phyloP scores from a whole-genome alignment of 2,888 invertebrate genomes.

The Parnassius smintheus region DNA sequence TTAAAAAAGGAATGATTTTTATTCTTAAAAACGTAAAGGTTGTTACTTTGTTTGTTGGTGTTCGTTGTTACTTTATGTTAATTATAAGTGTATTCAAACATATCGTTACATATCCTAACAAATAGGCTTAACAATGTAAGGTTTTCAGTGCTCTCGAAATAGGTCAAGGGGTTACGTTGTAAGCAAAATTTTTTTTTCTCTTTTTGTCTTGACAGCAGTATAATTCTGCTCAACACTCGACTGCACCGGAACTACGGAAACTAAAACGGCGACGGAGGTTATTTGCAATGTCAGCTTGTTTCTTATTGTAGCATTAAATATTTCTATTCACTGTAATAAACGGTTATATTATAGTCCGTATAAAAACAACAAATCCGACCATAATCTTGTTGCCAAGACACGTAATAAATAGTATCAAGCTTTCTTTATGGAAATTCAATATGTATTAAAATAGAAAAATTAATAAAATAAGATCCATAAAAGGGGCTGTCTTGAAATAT shows the following conservation, averaged over 20 bases:
- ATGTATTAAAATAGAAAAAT: too few species aligned
- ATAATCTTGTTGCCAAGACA: not conserved
- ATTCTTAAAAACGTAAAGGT: too few species aligned
- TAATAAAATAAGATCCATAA: too few species aligned
- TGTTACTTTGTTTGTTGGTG: too few species aligned
- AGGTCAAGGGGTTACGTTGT: slow-evolving; percentile 14
- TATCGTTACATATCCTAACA: too few species aligned
- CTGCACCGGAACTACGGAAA: slow-evolving; percentile 11
- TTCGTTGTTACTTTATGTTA: too few species aligned
- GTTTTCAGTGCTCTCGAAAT: not conserved
- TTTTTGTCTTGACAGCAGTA: slow-evolving; percentile 3
- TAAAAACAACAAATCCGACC: not conserved
- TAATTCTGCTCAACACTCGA: slow-evolving; percentile 2
- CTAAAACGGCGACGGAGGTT: slow-evolving; percentile 11
- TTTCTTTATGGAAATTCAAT: too few species aligned
- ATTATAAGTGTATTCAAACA: too few species aligned
- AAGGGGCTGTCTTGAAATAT: too few species aligned
- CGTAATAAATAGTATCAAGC: too few species aligned
- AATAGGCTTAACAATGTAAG: too few species aligned
- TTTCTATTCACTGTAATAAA: not conserved
- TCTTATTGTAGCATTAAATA: not conserved
- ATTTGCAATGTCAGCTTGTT: slow-evolving; percentile 8
- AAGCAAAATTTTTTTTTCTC: slow-evolving; percentile 9
- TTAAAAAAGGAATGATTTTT: too few species aligned
- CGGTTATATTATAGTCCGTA: not conserved